phyloP scores from a whole-genome alignment of 2,888 invertebrate genomes.

The Litoditis marina region DNA sequence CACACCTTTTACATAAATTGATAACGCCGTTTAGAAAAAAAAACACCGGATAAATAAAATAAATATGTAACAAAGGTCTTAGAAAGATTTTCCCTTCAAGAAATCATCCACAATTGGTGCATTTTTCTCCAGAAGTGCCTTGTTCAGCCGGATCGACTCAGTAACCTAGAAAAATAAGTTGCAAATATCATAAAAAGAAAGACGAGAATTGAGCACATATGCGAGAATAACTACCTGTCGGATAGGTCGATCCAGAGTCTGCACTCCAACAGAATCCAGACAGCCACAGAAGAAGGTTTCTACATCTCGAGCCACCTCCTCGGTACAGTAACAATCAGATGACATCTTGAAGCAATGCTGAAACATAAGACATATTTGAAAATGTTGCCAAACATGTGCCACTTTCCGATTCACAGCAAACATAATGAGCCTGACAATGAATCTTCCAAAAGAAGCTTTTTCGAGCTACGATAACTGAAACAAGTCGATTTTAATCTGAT shows the following conservation, averaged over 20 bases:
- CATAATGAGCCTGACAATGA: not conserved
- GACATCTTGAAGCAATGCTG: conserved; percentile 24
- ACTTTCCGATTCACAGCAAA: no score
- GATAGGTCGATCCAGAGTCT: conserved; percentile 52
- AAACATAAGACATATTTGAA: not conserved
- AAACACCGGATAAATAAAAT: not conserved
- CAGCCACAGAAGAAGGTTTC: conserved; percentile 26
- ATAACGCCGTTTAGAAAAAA: not conserved
- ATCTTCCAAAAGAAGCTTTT: not conserved
- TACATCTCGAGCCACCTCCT: conserved; percentile 32
- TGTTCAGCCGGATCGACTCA: conserved; percentile 11
- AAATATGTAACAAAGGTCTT: no score
- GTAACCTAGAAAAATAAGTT: conserved; percentile 1
- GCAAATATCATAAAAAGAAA: no score
- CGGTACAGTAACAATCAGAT: conserved; percentile 24
- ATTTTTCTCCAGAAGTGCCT: conserved; percentile 13
- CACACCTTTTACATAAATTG: not conserved
- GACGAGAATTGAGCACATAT: no score
- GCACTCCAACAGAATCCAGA: conserved; percentile 29
- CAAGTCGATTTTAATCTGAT: conserved; percentile 15
- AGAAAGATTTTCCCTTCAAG: conserved; percentile 4
- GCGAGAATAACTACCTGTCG: no score
- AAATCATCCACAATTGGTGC: conserved; percentile 5
- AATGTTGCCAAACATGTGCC: not conserved
- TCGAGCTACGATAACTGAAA: no score